A percentile compares a stretch with the other conserved stretches of the same genome.
Evolutionary conservation across 2,888 invertebrate species (phyloP).

Genomic region (Dichetophora obliterata): DNA sequence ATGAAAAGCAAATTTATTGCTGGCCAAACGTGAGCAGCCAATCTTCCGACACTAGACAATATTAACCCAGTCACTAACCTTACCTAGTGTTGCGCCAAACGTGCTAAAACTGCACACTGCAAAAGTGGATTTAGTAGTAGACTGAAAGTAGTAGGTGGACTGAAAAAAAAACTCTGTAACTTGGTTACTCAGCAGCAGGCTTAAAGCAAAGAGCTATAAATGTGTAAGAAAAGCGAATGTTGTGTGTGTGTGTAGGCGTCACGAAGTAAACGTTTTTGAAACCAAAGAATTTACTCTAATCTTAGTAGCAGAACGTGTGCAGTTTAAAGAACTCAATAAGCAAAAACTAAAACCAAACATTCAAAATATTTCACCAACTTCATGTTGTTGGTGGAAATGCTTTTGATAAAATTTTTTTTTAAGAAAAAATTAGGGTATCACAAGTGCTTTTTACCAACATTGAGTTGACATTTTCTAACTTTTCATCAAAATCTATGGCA

Average conservation of each 20-base stretch:
- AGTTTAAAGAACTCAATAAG: too few relatives aligned
- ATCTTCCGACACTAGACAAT: neutral
- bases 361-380: too few relatives aligned
- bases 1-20: slow-evolving; percentile 29
- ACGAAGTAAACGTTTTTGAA: neutral
- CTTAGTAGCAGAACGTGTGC: neutral
- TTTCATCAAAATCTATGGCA: too few relatives aligned
- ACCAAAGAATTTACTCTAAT: slow-evolving; percentile 11
- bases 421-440: too few relatives aligned
- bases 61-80: slow-evolving; percentile 23
- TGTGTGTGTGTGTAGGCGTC: neutral
- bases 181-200: too few relatives aligned
- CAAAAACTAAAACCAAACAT: too few relatives aligned
- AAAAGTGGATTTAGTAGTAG: too few relatives aligned
- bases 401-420: too few relatives aligned
- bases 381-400: too few relatives aligned
- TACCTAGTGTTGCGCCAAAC: slow-evolving; percentile 7
- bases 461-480: too few relatives aligned
- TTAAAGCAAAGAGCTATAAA: too few relatives aligned
- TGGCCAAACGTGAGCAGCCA: slow-evolving; percentile 11
- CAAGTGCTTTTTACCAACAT: too few relatives aligned
- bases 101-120: neutral
- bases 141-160: neutral
- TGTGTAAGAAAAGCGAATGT: neutral
- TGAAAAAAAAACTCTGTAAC: neutral